Evolutionary conservation across 2,113 vertebrate genomes (phyloP), one percentile per base, ranked within the genome.

Genomic region (Phocoena sinus): DNA sequence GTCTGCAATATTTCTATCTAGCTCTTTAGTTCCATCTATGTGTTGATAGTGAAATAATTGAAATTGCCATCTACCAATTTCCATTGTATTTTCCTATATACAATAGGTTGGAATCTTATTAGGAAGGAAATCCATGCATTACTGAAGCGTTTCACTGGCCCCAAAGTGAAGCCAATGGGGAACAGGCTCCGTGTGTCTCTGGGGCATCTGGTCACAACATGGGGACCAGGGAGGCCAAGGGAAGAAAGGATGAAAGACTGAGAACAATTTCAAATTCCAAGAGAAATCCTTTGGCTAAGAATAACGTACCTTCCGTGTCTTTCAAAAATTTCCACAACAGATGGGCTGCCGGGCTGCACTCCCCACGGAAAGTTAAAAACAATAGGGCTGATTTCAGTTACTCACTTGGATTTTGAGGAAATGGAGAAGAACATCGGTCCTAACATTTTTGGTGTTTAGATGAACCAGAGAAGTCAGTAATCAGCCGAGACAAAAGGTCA

Each of bases 191-290:
- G 33, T 23, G 25, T 12, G 18, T 13, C 2, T 44, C 74, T 17
- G 20, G 33, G 89, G 85, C 97, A 97, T 97, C 50, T 97, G 97
- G 96, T 68, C 77, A 63, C 97, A 97, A 97, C 95, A 96, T 98
- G 97, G 89, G 84, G 50, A 89, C 33, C 11, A 18, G 2, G 60
- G 84, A 81, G 88, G 93, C 93, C 76, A 8, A 28, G 71, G 15
- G 41, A n/a, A 81, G 85, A 25, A 12, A 76, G 91, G 95, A 97
- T 96, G 67, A 95, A 97, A 97, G 89, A 38, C 93, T 80, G 88
- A 33, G 62, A 89, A 26, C 53, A 56, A 86, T 95, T 97, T 89
- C 82, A 92, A 86, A 97, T 93, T 80, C 95, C 92, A 63, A 33
- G 70, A 93, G 91, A 95, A 95, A 93, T 89, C 86, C 82, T 95